Base-by-base conservation (phyloP, 1,140 invertebrate species). In the Pollicipes pollicipes region DNA sequence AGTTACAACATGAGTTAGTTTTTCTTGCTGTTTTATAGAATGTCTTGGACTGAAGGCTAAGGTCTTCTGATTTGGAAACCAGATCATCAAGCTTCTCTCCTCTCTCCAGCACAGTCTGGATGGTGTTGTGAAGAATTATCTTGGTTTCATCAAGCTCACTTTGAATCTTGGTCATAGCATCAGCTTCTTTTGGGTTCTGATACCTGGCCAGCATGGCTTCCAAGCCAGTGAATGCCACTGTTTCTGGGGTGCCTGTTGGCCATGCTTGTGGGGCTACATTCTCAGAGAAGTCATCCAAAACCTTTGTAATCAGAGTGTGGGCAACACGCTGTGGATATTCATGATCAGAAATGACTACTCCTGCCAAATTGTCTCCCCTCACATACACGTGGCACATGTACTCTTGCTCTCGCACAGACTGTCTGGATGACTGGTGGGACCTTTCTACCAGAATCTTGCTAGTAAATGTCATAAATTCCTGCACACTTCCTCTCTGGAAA, bases 31-130 rank as follows among this genome's bases (percentile, higher is more conserved):
- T 98, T 83, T 96, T 98, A 81, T 99, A 99, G 82, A 99, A 99
- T 73, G 94, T 89, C 84, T 99, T 99, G 68, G 95, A 97, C 80
- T 98, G 94, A 77, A 88, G 85, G 75, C 94, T 97, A 30, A 99
- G 84, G 74, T 90, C 93, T 80, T 99, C 94, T 0, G 95, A 97
- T 81, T 98, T 98, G 28, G 87, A 86, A 10, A 99, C 93, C 74
- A 99, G 84, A 80, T 99, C 96, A 82, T 99, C 97, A 27, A 99
- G 79, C 79, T 99, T 99, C 80, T 99, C 97, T 31, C 97, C 97
- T 78, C 97, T 84, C 78, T 98, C 86, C 73, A 99, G 82, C 31
- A 99, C 92, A 70, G 93, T 90, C 79, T 95, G 91, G 77, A 99
- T 93, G 35, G 96, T 99, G 76, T 90, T 91, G 81, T 98, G 96